These are phyloP conservation scores for Platyrinchus mystaceus DNA, from an alignment of 2,797 vertebrate genomes.

Conservation along the genomic window DNA sequence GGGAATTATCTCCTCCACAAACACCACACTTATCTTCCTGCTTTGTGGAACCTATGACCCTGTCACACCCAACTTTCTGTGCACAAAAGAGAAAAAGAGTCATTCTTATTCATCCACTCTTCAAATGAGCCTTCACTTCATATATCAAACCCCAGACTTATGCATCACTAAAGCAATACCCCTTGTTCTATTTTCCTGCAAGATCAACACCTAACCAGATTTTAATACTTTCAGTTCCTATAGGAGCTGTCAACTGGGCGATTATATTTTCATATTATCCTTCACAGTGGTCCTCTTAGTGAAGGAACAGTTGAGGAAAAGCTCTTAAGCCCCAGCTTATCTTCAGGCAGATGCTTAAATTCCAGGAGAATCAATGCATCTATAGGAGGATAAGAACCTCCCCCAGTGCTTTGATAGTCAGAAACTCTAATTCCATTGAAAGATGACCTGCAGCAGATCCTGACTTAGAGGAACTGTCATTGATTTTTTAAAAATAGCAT, in stretches of 20 bases:
- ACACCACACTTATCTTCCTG: conserved; percentile 97
- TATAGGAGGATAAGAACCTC: not conserved
- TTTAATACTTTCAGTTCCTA: not conserved
- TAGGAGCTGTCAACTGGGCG: not conserved
- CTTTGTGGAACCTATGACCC: conserved; percentile 88
- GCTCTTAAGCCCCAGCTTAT: conserved; percentile 20
- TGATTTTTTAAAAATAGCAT: conserved; percentile 32
- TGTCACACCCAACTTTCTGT: conserved; percentile 96
- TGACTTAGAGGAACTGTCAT: not conserved
- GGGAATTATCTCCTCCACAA: conserved; percentile 92
- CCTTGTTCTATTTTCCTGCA: not conserved
- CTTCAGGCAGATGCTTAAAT: not conserved
- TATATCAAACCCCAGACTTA: not conserved
- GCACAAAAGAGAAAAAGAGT: not conserved
- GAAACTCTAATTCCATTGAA: not conserved
- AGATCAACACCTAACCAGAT: not conserved
- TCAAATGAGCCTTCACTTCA: not conserved
- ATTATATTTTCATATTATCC: not conserved
- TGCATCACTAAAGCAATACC: not conserved
- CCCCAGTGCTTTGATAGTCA: not conserved
- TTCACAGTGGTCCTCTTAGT: not conserved
- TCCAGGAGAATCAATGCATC: not conserved
- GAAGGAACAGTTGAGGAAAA: not conserved
- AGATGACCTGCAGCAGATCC: not conserved
- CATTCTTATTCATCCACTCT: not conserved